Conservation (phyloP, 2,113 vertebrate genomes). For the Limanda limanda region DNA sequence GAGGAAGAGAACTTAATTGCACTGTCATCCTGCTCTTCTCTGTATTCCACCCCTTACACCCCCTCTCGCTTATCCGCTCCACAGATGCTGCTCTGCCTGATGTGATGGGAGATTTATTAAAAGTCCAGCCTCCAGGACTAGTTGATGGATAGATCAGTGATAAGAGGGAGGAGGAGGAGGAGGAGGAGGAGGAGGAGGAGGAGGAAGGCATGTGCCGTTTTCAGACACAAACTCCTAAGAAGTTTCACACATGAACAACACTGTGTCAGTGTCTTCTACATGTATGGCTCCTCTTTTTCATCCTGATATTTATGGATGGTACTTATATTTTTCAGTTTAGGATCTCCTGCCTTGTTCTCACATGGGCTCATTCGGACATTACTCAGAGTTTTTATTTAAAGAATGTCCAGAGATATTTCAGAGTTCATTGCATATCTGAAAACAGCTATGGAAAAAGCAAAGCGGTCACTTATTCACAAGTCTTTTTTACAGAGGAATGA, state of each 20-base stretch:
- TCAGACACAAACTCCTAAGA: background rate
- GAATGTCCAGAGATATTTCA: background rate
- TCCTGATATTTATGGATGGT: no score
- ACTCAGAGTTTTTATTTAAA: background rate
- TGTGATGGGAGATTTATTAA: conserved; percentile 71
- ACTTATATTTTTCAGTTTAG: no score
- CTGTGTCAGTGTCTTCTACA: no score
- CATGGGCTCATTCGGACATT: no score
- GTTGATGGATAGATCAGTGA: conserved; percentile 32
- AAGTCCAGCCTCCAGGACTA: conserved; percentile 49
- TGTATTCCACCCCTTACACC: conserved; percentile 3
- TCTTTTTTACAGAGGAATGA: conserved; percentile 1
- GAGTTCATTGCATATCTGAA: background rate
- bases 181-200: no score
- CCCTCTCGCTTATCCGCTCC: conserved; percentile 37
- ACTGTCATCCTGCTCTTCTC: conserved; percentile 16
- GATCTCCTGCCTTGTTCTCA: no score
- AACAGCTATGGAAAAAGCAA: background rate
- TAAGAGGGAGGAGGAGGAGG: background rate
- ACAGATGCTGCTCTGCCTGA: conserved; percentile 43
- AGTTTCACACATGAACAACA: no score
- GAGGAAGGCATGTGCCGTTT: background rate
- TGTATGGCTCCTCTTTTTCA: no score
- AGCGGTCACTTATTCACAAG: background rate
- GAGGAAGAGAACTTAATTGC: conserved; percentile 29